Evolutionary conservation across 2,888 invertebrate species (phyloP).

Genomic region (Ypsolopha sequella): DNA sequence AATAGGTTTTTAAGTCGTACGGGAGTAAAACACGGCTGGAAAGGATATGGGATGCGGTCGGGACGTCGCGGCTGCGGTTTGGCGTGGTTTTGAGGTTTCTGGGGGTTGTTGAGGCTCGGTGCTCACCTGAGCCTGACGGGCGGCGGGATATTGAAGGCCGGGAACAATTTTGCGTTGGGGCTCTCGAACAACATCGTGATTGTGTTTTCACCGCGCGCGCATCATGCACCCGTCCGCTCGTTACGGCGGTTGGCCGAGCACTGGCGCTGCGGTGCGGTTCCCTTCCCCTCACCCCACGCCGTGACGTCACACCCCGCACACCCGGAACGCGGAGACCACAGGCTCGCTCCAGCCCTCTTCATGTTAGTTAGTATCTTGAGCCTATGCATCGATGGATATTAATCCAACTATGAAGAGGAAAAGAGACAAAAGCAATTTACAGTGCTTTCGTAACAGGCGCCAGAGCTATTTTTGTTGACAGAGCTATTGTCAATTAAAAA

Average conservation of each 20-base stretch:
- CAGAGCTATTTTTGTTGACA: no score
- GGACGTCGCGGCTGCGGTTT: neutral
- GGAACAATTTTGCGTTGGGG: constrained; percentile 78
- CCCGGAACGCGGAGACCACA: constrained; percentile 15
- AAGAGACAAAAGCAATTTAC: no score
- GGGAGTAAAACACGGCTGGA: neutral
- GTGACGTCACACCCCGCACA: constrained; percentile 42
- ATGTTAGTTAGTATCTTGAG: neutral
- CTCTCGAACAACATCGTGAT: constrained; percentile 79
- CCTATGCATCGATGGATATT: neutral
- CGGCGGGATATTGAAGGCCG: constrained; percentile 79
- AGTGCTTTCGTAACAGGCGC: no score
- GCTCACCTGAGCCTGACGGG: constrained; percentile 72
- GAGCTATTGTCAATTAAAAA: no score
- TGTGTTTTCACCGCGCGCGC: constrained; percentile 52
- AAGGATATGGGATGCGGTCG: constrained; percentile 1
- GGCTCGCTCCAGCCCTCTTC: neutral
- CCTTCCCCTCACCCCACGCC: constrained; percentile 19
- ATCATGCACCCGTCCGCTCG: constrained; percentile 41
- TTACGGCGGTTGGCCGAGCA: constrained; percentile 49
- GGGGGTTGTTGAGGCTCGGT: neutral
- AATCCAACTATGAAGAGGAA: no score
- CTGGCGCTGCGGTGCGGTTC: constrained; percentile 32
- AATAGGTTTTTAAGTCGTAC: neutral
- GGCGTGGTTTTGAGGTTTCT: neutral